A percentile compares a stretch with the other conserved stretches of the same genome.
These are phyloP conservation scores for Tenthredo mesomela DNA, from an alignment of 2,888 invertebrate species.

Conservation along the genomic window DNA sequence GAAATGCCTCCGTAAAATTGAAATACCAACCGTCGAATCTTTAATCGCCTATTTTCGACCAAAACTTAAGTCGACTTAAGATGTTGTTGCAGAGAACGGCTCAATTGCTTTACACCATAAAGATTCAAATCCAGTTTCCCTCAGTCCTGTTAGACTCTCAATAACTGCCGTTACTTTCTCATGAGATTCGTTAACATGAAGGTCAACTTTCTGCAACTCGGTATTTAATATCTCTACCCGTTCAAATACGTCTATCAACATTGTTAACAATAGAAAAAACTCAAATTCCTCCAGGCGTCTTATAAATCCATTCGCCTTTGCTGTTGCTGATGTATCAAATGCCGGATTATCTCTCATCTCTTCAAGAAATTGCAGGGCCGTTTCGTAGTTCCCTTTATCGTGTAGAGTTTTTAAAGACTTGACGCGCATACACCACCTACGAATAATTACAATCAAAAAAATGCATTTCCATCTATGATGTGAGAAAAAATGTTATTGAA, in stretches of 20 bases:
- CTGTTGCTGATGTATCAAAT: constrained; percentile 51
- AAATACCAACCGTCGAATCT: too few species aligned
- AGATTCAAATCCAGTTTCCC: constrained; percentile 44
- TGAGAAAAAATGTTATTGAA: too few species aligned
- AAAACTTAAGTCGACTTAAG: too few species aligned
- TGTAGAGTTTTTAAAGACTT: constrained; percentile 53
- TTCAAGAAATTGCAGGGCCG: constrained; percentile 49
- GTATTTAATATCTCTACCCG: constrained; percentile 53
- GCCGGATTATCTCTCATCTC: constrained; percentile 39
- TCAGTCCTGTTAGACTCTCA: constrained; percentile 7
- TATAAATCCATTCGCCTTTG: constrained; percentile 54
- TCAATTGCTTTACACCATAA: constrained; percentile 44
- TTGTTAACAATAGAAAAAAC: constrained; percentile 51
- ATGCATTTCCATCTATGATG: too few species aligned
- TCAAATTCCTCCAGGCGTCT: constrained; percentile 51
- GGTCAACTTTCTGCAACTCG: constrained; percentile 52
- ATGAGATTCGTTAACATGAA: constrained; percentile 41
- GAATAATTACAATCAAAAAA: too few species aligned
- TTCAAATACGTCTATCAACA: constrained; percentile 54
- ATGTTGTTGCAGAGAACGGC: too few species aligned
- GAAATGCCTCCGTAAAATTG: too few species aligned
- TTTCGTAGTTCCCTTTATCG: constrained; percentile 36
- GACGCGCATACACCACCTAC: constrained; percentile 30
- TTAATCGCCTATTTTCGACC: too few species aligned
- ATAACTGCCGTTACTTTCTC: constrained; percentile 50